Evolutionary conservation across 2,888 invertebrate species (phyloP).

Genomic region (Schrankia costaestrigalis): DNA sequence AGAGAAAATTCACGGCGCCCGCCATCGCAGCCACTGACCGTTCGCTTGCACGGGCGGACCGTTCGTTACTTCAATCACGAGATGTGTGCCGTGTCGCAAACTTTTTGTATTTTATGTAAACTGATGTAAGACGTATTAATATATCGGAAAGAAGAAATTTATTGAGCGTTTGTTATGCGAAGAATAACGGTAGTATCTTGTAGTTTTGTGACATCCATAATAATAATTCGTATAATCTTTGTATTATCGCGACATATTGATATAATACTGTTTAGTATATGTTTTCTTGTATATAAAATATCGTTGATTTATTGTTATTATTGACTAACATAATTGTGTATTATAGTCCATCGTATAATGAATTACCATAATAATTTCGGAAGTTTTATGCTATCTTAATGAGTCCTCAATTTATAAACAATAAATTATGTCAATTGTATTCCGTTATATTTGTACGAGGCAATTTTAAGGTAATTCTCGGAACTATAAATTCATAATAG

Average conservation of each 20-base stretch:
- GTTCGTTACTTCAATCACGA: neutral
- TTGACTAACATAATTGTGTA: conserved; percentile 11
- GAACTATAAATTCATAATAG: conserved; percentile 47
- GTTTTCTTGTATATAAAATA: conserved; percentile 10
- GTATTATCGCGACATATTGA: conserved; percentile 7
- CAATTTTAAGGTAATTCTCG: conserved; percentile 43
- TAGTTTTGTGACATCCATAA: conserved; percentile 9
- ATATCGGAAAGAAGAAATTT: conserved; percentile 31
- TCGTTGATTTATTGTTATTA: conserved; percentile 14
- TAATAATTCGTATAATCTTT: conserved; percentile 12
- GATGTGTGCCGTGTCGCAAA: conserved; percentile 33
- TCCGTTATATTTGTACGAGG: conserved; percentile 46
- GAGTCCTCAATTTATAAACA: conserved; percentile 28
- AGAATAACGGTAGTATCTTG: conserved; percentile 18
- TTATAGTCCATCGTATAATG: conserved; percentile 14
- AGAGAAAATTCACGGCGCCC: conserved; percentile 59
- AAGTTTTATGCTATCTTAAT: conserved; percentile 25
- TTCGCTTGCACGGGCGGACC: neutral
- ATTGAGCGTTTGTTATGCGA: conserved; percentile 24
- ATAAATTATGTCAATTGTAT: conserved; percentile 37
- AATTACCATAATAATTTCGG: conserved; percentile 7
- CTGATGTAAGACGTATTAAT: conserved; percentile 40
- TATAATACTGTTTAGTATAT: conserved; percentile 9
- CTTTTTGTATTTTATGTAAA: conserved; percentile 46
- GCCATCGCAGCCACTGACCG: conserved; percentile 9